These are phyloP conservation scores for Anolis sagrei DNA, from an alignment of 2,113 vertebrate genomes.

Conservation along the genomic window DNA sequence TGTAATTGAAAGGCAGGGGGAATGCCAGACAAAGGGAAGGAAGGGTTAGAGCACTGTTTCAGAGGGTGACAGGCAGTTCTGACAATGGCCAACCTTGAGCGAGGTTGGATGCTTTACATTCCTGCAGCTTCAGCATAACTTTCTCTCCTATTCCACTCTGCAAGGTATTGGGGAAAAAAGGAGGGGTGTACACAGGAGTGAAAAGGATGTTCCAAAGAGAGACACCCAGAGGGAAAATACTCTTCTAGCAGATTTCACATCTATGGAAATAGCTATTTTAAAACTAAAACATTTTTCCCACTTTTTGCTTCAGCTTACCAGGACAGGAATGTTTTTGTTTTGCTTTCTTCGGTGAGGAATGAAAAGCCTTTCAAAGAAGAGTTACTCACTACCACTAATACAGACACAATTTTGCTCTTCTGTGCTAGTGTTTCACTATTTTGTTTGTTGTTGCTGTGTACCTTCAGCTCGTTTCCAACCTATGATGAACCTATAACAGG, in stretches of 20 bases:
- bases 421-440: neutral
- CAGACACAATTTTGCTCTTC: neutral
- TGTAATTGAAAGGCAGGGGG: neutral
- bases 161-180: neutral
- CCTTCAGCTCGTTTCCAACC: too few relatives aligned
- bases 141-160: neutral
- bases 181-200: neutral
- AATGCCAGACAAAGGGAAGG: slow-evolving; percentile 39
- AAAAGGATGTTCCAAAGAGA: too few relatives aligned
- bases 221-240: too few relatives aligned
- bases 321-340: too few relatives aligned
- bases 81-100: neutral
- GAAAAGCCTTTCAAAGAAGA: neutral
- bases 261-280: neutral
- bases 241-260: neutral
- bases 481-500: too few relatives aligned
- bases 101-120: neutral
- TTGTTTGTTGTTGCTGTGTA: neutral
- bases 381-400: neutral
- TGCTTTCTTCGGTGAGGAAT: neutral
- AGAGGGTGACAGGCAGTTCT: neutral
- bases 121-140: neutral
- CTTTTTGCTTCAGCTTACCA: too few relatives aligned
- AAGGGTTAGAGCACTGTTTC: neutral
- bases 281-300: too few relatives aligned